Base-by-base conservation (phyloP, 37 sponge, comb jelly and placozoan genomes). In the Oscarella lobularis region DNA sequence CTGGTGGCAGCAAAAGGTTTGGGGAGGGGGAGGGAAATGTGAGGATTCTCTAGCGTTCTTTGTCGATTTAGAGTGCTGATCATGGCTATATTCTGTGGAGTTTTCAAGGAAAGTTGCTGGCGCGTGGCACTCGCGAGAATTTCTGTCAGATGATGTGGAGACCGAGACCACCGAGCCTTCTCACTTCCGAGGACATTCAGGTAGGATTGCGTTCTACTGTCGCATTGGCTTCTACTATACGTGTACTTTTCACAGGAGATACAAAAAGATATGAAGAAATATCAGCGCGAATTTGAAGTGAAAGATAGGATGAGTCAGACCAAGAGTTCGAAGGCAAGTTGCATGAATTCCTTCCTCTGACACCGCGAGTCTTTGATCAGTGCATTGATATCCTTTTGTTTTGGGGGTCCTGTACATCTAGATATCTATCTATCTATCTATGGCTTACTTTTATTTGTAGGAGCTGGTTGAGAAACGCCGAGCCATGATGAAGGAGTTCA, bases 11-110 rank as follows among this genome's bases (percentile, higher is more conserved):
- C 60, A 27, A 20, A 48, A 48, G 20, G 60, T 48, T 9, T 20
- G 60, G 9, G 14, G 14, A 20, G 20, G 9, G 60, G 60, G 20
- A 48, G 20, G 60, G 20, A 20, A 9, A 48, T 48, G 9, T 48
- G 20, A 48, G 20, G 14, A 68, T n/a, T 68, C 6, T 5, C 31
- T 68, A 32, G 71, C 31, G 29, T 68, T 37, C 20, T 33, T 68
- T 6, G 76, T 36, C 60, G 6, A 29, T 31, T 39, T 0, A 72
- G 37, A 40, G 88, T 81, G 83, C 85, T 73, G 97, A 96, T 66
- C 88, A 88, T 41, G 97, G 97, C 0, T 96, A 89, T 77, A 81
- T 68, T 20, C 48, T 92, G 80, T 96, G 97, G 97, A 87, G 85
- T 3, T 92, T 92, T 77, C 97, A 96, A 78, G 96, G 96, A 2